phyloP scores from a whole-genome alignment of 2,888 invertebrate genomes.

The Gymnosoma rotundatum region DNA sequence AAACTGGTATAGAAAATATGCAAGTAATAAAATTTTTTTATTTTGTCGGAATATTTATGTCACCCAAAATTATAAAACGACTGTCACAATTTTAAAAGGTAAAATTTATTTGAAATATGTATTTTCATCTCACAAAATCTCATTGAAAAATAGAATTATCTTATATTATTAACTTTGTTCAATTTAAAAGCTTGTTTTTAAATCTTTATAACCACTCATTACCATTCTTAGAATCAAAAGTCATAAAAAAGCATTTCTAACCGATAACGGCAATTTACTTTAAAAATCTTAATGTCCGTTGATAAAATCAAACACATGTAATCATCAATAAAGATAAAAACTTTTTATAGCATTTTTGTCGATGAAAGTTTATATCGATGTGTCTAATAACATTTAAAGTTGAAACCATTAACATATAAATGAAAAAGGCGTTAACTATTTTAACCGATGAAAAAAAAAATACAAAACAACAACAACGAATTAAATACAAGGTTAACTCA shows the following conservation, averaged over 20 bases:
- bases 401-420: conserved; percentile 63
- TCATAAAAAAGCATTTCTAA: conserved; percentile 1
- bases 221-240: conserved; percentile 22
- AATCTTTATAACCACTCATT: background rate
- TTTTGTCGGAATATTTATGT: no score
- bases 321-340: conserved; percentile 48
- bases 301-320: conserved; percentile 61
- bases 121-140: no score
- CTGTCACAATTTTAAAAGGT: no score
- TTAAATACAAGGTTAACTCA: conserved; percentile 53
- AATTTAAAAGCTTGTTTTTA: background rate
- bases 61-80: no score
- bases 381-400: conserved; percentile 17
- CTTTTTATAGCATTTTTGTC: conserved; percentile 3
- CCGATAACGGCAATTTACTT: conserved; percentile 45
- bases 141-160: background rate
- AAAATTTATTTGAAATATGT: no score
- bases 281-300: conserved; percentile 45
- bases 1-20: no score
- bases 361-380: conserved; percentile 25
- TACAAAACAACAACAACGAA: conserved; percentile 5
- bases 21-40: no score
- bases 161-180: background rate
- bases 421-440: conserved; percentile 59
- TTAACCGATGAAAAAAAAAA: conserved; percentile 43